A percentile compares a stretch with the other conserved stretches of the same genome.
Conservation (phyloP, 2,113 vertebrate species). For the Pipra filicauda region DNA sequence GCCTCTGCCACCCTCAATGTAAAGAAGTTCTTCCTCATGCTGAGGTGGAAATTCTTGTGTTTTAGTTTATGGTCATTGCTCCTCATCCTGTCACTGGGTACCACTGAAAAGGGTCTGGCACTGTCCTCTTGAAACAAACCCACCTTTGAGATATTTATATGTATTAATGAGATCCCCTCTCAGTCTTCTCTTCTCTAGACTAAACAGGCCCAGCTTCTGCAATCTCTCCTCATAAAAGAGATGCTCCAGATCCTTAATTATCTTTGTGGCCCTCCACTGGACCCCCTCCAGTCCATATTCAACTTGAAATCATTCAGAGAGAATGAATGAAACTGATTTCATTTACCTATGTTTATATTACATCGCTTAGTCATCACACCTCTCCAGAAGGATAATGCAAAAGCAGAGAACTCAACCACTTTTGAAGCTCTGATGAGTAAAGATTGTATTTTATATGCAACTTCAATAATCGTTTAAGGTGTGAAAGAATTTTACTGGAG, state of each 20-base stretch:
- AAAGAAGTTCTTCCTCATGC: not conserved
- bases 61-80: not conserved
- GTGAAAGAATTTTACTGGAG: not conserved
- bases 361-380: not conserved
- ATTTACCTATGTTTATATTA: not conserved
- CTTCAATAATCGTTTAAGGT: not conserved
- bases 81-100: rapidly evolving
- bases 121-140: not conserved
- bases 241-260: not conserved
- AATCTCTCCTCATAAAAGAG: not conserved
- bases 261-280: not conserved
- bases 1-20: not conserved
- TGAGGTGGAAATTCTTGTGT: not conserved
- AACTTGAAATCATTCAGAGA: not conserved
- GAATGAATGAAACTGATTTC: not conserved
- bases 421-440: rapidly evolving
- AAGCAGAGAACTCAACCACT: not conserved
- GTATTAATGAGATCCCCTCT: not conserved
- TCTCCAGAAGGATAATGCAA: not conserved
- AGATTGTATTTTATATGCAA: not conserved
- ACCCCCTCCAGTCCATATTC: no score
- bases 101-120: not conserved
- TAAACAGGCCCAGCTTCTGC: rapidly evolving
- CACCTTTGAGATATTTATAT: not conserved
- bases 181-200: not conserved